Percentiles rank a stretch among this genome's conserved stretches.
These are phyloP conservation scores for Caenorhabditis doughertyi DNA, from an alignment of 2,888 invertebrate genomes.

Conservation along the genomic window DNA sequence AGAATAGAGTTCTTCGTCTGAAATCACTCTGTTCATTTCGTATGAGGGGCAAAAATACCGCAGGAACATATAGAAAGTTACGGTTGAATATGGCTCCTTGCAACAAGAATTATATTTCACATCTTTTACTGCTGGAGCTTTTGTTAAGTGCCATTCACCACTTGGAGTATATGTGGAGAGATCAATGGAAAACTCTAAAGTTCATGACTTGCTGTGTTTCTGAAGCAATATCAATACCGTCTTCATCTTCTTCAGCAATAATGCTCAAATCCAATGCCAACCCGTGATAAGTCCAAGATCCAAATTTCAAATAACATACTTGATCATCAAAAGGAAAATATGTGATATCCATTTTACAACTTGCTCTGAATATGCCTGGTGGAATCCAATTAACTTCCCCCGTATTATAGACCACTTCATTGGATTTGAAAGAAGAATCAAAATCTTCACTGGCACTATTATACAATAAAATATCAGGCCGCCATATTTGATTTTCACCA, in stretches of 20 bases:
- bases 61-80: constrained; percentile 74
- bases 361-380: constrained; percentile 74
- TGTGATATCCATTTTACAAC: constrained; percentile 77
- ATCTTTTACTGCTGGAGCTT: constrained; percentile 83
- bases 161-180: constrained; percentile 77
- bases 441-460: constrained; percentile 80
- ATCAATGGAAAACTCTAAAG: constrained; percentile 73
- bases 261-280: constrained; percentile 89
- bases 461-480: constrained; percentile 77
- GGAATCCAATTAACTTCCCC: constrained; percentile 80
- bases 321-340: constrained; percentile 79
- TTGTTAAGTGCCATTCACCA: constrained; percentile 77
- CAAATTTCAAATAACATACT: constrained; percentile 86
- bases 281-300: constrained; percentile 99
- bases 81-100: constrained; percentile 87
- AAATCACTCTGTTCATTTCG: neutral
- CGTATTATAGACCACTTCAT: constrained; percentile 77
- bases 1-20: constrained; percentile 75
- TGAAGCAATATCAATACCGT: too few species aligned
- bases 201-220: too few species aligned
- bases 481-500: constrained; percentile 77
- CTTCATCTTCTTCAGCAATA: constrained; percentile 68
- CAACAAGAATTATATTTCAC: constrained; percentile 87
- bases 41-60: constrained; percentile 35
- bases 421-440: constrained; percentile 77